Evolutionary conservation across 2,797 vertebrate genomes (phyloP).

Genomic region (Petrocephalus sullivani): DNA sequence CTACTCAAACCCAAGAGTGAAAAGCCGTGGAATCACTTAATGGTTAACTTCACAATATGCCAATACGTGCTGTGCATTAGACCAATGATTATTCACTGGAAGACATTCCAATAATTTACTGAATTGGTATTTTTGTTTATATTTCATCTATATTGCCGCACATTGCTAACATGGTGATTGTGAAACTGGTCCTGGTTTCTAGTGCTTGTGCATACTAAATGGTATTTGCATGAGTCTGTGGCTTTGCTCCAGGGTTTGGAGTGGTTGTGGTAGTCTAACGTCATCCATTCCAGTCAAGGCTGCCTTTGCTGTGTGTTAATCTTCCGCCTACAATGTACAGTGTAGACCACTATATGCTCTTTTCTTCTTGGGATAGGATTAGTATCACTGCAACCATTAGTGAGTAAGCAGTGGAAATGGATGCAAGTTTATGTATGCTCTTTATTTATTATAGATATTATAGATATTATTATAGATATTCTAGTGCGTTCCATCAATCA

Average conservation of each 20-base stretch:
- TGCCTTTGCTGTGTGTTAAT: not conserved
- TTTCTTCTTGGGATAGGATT: not conserved
- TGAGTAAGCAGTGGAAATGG: not conserved
- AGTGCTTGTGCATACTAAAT: not conserved
- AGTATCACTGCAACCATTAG: not conserved
- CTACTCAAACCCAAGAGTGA: not conserved
- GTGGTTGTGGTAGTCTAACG: not conserved
- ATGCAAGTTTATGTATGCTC: not conserved
- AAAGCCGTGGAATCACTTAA: conserved; percentile 21
- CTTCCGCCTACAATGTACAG: not conserved
- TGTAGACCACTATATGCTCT: not conserved
- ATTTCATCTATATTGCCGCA: not conserved
- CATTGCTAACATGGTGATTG: not conserved
- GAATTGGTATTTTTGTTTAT: not conserved
- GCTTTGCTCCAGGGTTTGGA: not conserved
- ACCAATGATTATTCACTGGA: conserved; percentile 40
- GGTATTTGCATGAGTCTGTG: not conserved
- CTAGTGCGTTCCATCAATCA: not conserved
- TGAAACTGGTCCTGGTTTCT: not conserved
- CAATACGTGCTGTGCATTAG: conserved; percentile 36
- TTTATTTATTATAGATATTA: not conserved
- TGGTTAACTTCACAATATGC: conserved; percentile 35
- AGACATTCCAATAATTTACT: not conserved
- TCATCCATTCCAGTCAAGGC: not conserved
- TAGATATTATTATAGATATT: not conserved